Conservation (phyloP, 2,113 vertebrate species). For the Oophaga pumilio region DNA sequence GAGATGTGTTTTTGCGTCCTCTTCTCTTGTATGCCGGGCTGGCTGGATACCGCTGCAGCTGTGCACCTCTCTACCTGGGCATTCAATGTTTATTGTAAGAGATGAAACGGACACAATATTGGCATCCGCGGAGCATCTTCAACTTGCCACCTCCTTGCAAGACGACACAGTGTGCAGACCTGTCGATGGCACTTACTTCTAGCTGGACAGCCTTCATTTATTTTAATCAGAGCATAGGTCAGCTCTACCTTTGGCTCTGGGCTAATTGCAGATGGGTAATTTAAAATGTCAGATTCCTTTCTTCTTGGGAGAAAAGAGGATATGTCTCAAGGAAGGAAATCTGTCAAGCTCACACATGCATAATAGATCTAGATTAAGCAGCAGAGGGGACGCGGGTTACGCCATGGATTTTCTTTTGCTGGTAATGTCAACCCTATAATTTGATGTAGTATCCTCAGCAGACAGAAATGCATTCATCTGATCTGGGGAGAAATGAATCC, state of each 20-base stretch:
- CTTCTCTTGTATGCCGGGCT: conserved; percentile 20
- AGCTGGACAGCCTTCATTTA: conserved; percentile 22
- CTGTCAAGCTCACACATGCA: conserved; percentile 45
- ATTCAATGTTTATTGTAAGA: conserved; percentile 41
- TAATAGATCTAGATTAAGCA: conserved; percentile 51
- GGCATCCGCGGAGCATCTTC: not conserved
- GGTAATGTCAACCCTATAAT: conserved; percentile 55
- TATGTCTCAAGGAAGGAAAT: conserved; percentile 23
- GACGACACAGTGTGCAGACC: conserved; percentile 34
- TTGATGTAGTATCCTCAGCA: conserved; percentile 40
- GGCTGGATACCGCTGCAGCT: conserved; percentile 47
- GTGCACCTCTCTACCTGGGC: conserved; percentile 41
- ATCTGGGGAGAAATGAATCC: conserved; percentile 11
- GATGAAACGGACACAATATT: conserved; percentile 52
- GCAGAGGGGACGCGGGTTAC: conserved; percentile 9
- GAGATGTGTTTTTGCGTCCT: conserved; percentile 45
- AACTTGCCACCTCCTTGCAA: conserved; percentile 1
- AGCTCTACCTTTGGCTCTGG: conserved; percentile 34
- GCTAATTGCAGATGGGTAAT: conserved; percentile 46
- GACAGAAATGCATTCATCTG: conserved; percentile 25
- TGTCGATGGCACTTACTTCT: conserved; percentile 37
- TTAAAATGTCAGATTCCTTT: conserved; percentile 54
- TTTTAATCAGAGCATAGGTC: conserved; percentile 45
- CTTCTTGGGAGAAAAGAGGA: conserved; percentile 40
- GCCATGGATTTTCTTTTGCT: conserved; percentile 53